A percentile compares a stretch with the other conserved stretches of the same genome.
Conservation (phyloP, 2,113 vertebrate species). For the Anolis sagrei region DNA sequence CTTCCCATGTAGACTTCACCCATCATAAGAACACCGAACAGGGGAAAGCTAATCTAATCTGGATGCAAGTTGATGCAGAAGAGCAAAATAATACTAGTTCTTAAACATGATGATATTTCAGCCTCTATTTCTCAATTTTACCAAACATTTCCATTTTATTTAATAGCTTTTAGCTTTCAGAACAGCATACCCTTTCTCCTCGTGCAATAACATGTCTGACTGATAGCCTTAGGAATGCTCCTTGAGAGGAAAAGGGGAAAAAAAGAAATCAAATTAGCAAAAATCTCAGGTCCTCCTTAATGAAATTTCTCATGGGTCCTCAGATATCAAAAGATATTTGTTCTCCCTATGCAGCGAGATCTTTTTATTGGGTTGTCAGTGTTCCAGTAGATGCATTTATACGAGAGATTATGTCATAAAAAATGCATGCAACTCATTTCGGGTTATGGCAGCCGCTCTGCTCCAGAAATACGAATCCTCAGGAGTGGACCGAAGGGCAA, state of each 20-base stretch:
- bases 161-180: slow-evolving; percentile 51
- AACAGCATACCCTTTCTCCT: slow-evolving; percentile 39
- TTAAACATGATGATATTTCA: slow-evolving; percentile 7
- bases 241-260: neutral
- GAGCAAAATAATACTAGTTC: slow-evolving; percentile 31
- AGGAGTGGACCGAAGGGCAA: slow-evolving; percentile 46
- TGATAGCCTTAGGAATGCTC: slow-evolving; percentile 28
- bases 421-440: slow-evolving; percentile 63
- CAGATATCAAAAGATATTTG: slow-evolving; percentile 68
- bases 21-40: neutral
- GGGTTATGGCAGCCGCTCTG: slow-evolving; percentile 50
- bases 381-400: slow-evolving; percentile 71
- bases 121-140: slow-evolving; percentile 32
- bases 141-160: slow-evolving; percentile 30
- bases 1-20: slow-evolving; percentile 19
- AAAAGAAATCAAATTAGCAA: slow-evolving; percentile 25
- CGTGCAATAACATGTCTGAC: slow-evolving; percentile 7
- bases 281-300: slow-evolving; percentile 64
- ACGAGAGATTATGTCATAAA: slow-evolving; percentile 73
- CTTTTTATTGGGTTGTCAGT: slow-evolving; percentile 69
- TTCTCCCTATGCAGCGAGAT: slow-evolving; percentile 60
- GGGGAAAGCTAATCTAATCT: slow-evolving; percentile 33
- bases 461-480: slow-evolving; percentile 61
- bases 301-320: slow-evolving; percentile 64
- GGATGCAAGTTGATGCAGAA: slow-evolving; percentile 19